phyloP scores from a whole-genome alignment of 2,113 vertebrate species.

The Malaclemys terrapin region DNA sequence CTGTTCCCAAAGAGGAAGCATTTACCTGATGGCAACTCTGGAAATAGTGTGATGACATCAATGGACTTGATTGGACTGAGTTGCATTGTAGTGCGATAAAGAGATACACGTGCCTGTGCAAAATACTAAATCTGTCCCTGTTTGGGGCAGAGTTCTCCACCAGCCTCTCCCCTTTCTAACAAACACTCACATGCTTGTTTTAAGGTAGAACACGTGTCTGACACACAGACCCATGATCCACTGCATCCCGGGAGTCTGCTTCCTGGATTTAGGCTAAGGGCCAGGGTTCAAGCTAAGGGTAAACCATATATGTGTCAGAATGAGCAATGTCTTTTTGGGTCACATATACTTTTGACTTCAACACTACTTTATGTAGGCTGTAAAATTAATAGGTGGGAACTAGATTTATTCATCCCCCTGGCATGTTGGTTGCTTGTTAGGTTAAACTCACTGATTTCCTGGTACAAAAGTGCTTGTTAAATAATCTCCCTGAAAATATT shows the following conservation, averaged over 20 bases:
- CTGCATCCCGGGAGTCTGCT: conserved; percentile 68
- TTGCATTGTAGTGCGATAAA: not conserved
- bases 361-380: conserved; percentile 82
- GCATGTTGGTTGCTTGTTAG: conserved; percentile 89
- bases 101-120: not conserved
- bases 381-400: conserved; percentile 89
- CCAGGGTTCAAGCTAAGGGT: conserved; percentile 83
- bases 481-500: conserved; percentile 78
- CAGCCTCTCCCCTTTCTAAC: not conserved
- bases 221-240: conserved; percentile 42
- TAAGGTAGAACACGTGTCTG: conserved; percentile 25
- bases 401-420: conserved; percentile 87
- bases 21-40: not conserved
- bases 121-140: not conserved
- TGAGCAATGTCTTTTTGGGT: conserved; percentile 84
- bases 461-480: conserved; percentile 88
- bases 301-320: conserved; percentile 82
- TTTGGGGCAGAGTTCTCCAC: not conserved
- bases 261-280: conserved; percentile 79
- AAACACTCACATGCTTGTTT: not conserved
- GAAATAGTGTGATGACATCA: not conserved
- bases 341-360: conserved; percentile 83
- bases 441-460: conserved; percentile 92
- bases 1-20: not conserved
- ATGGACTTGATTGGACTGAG: not conserved